phyloP scores from a whole-genome alignment of 2,797 vertebrate species.

The Anableps anableps region DNA sequence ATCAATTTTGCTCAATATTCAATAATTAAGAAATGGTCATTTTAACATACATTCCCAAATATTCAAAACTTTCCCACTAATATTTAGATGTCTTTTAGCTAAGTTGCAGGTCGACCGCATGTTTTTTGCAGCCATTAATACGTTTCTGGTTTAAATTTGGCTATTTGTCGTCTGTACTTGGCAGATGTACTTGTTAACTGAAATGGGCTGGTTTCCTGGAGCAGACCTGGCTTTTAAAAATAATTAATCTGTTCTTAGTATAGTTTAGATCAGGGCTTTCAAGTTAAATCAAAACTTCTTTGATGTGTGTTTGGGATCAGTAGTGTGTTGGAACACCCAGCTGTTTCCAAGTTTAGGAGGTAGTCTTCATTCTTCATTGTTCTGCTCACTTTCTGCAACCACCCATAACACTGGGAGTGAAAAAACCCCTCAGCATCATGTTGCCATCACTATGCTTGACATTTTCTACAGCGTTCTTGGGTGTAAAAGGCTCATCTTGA shows the following conservation, averaged over 20 bases:
- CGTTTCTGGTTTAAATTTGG: neutral
- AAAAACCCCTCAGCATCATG: too few species aligned
- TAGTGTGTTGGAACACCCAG: too few species aligned
- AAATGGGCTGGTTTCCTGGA: too few species aligned
- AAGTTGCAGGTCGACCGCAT: neutral
- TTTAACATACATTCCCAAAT: neutral
- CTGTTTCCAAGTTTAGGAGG: too few species aligned
- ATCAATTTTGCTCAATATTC: neutral
- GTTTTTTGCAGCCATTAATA: neutral
- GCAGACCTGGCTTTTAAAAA: neutral
- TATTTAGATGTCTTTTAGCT: neutral
- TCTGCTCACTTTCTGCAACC: neutral
- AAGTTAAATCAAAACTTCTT: neutral
- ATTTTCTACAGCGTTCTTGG: too few species aligned
- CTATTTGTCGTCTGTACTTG: neutral
- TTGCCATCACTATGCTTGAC: too few species aligned
- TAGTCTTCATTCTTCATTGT: neutral
- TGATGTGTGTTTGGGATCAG: too few species aligned
- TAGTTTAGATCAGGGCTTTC: neutral
- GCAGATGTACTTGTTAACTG: neutral
- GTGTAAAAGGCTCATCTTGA: too few species aligned
- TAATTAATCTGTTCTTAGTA: neutral
- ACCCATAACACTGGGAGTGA: neutral
- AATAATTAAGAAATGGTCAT: neutral
- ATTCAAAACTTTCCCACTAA: neutral